Evolutionary conservation across 2,113 vertebrate genomes (phyloP).

Genomic region (Caloenas nicobarica): DNA sequence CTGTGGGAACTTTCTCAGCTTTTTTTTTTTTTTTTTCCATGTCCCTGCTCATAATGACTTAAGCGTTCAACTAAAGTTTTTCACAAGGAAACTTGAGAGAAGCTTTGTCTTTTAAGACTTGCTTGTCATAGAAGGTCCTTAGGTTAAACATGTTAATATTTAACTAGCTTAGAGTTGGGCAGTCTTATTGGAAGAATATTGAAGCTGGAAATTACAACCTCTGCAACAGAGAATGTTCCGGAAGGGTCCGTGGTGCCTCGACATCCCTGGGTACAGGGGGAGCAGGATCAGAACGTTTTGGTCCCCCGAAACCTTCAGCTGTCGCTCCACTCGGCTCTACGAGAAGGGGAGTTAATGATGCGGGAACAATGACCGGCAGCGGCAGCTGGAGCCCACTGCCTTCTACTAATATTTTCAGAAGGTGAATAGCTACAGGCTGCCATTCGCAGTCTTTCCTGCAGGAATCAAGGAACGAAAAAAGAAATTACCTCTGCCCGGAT

Average conservation of each 20-base stretch:
- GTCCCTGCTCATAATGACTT: not conserved
- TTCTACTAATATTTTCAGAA: not conserved
- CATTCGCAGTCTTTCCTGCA: not conserved
- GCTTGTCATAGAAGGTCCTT: no score
- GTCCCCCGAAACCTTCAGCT: not conserved
- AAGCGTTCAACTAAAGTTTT: not conserved
- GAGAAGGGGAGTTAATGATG: not conserved
- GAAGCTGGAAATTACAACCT: no score
- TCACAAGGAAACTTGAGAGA: not conserved
- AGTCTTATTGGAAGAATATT: no score
- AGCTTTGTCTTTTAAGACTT: not conserved
- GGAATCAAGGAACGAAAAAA: not conserved
- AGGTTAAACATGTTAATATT: no score
- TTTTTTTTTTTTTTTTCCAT: not conserved
- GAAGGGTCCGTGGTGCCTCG: no score
- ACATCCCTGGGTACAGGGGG: not conserved
- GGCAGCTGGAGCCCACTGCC: not conserved
- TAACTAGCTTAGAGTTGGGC: no score
- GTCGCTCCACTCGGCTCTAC: not conserved
- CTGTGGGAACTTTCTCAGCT: not conserved
- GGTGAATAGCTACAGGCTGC: not conserved
- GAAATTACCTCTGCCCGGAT: not conserved
- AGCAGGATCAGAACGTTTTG: not conserved
- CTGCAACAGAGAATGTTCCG: no score
- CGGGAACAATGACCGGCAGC: not conserved